Evolutionary conservation across 2,113 vertebrate genomes (phyloP), one percentile per base, ranked within the genome.

Genomic region (Micronisus gabar): DNA sequence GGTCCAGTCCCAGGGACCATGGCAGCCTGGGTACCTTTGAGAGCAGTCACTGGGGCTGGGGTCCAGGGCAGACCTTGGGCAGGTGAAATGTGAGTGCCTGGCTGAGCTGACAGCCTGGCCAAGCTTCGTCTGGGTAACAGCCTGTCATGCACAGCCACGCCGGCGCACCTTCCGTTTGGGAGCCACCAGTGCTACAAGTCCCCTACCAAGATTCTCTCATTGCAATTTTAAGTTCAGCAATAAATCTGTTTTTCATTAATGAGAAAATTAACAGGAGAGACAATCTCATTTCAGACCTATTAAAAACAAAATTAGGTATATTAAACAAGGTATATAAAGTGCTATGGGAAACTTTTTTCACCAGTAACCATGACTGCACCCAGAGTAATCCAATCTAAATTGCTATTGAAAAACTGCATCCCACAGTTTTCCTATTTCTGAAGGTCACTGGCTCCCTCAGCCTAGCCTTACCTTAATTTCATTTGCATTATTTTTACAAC

Each of bases 211-310:
- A 55, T 43, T 71, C 23, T 86, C 52, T 79, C 86, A 66, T 27
- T 68, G 62, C 17, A 95, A 53, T 87, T 75, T 93, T 79, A 73
- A 84, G 30, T 88, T 95, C 80, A 79, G 34, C 53, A 88, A 86
- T 94, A 96, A 95, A 95, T 84, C 76, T 95, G 47, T 40, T 93
- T 93, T 95, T 95, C 93, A 88, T 97, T 96, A 96, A 93, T 91
- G 68, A 74, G 56, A 84, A 68, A 91, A 95, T 95, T 97, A 97
- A 79, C 91, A 94, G 63, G 91, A 96, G 83, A 93, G 65, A 74
- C 38, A 79, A 93, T 93, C 93, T 96, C 47, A 91, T 95, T 93
- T 95, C 86, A 95, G 68, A 81, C 41, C 75, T 84, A 97, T 91
- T 95, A 93, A 92, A 96, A 96, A 59, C 89, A 95, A 92, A 97